Conservation (phyloP, 2,113 vertebrate species). For the Podarcis raffonei region DNA sequence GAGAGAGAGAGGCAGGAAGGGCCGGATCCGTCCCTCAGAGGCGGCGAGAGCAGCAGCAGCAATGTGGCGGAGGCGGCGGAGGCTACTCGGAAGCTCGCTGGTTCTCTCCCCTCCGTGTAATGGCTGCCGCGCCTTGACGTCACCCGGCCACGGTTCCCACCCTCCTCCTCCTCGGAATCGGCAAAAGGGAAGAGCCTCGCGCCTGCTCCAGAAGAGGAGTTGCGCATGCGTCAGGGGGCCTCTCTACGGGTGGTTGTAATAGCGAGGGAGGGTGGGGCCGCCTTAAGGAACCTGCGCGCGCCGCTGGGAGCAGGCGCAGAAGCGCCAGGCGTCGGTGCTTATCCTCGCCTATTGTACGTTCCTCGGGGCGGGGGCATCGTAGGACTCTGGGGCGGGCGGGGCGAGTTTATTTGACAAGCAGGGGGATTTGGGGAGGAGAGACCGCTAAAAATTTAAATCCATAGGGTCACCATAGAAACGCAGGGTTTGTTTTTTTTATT, state of each 20-base stretch:
- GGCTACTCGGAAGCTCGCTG: conserved; percentile 46
- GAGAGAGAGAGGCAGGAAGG: neutral
- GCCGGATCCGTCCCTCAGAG: neutral
- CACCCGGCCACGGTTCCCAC: conserved; percentile 49
- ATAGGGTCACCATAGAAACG: neutral
- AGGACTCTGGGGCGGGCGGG: too few relatives aligned
- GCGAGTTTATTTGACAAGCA: neutral
- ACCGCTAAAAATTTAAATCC: neutral
- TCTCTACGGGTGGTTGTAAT: neutral
- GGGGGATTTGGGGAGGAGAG: neutral
- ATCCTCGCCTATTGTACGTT: neutral
- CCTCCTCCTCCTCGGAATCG: neutral
- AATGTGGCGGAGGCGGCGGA: neutral
- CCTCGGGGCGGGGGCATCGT: neutral
- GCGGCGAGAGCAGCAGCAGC: neutral
- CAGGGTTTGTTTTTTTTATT: neutral
- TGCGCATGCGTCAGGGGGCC: neutral
- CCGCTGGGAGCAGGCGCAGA: neutral
- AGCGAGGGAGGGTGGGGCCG: neutral
- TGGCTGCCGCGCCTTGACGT: conserved; percentile 73
- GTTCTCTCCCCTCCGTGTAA: conserved; percentile 54
- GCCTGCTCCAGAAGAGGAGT: neutral
- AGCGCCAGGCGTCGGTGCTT: rapidly evolving
- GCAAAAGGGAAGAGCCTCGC: neutral
- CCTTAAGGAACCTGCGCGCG: neutral